These are phyloP conservation scores for Latrodectus hesperus DNA, from an alignment of 2,888 invertebrate species.

Conservation along the genomic window DNA sequence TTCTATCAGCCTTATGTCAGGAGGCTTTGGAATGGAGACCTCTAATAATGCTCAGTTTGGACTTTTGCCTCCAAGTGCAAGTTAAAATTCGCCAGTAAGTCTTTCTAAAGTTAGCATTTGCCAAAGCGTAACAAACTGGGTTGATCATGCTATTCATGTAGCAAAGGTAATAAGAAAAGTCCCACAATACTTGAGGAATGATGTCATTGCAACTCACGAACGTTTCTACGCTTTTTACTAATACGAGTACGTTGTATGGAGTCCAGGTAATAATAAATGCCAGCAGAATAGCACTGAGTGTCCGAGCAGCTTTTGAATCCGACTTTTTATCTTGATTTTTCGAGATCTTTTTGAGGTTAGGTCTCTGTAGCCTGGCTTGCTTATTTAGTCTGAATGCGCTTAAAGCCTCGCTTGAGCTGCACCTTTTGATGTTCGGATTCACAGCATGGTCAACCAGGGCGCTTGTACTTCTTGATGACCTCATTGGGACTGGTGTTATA, in stretches of 20 bases:
- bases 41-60: conserved; percentile 86
- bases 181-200: conserved; percentile 92
- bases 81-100: conserved; percentile 96
- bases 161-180: conserved; percentile 97
- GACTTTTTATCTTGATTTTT: conserved; percentile 95
- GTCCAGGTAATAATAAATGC: conserved; percentile 99
- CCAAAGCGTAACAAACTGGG: conserved; percentile 97
- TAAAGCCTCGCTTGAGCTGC: conserved; percentile 67
- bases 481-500: conserved; percentile 38
- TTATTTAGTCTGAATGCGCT: conserved; percentile 80
- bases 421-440: conserved; percentile 7
- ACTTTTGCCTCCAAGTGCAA: conserved; percentile 94
- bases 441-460: conserved; percentile 44
- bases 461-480: conserved; percentile 42
- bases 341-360: conserved; percentile 83
- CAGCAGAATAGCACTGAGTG: conserved; percentile 94
- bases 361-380: conserved; percentile 33
- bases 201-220: conserved; percentile 83
- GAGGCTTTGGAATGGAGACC: conserved; percentile 61
- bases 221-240: conserved; percentile 84
- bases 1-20: conserved; percentile 58
- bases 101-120: conserved; percentile 96
- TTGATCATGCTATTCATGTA: conserved; percentile 99
- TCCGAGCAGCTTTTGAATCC: conserved; percentile 98
- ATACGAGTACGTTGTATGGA: conserved; percentile 94